Evolutionary conservation across 2,113 vertebrate genomes (phyloP), one percentile per base, ranked within the genome.

Genomic region (Carassius auratus): DNA sequence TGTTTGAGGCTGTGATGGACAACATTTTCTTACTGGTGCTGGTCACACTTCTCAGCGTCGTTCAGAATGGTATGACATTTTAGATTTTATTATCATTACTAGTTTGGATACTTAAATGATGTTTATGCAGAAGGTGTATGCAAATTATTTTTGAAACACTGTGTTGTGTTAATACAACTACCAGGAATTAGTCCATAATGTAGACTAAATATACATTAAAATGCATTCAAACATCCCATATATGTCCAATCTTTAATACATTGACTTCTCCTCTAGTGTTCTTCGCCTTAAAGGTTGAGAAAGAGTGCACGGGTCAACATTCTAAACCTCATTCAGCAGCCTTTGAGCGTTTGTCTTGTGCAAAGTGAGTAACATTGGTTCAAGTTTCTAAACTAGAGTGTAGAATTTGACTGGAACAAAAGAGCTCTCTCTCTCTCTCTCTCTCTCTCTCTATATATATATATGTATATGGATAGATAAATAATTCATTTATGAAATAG

Each of bases 231-330:
- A 4, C 30, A 21, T 30, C 30, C 30, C 30, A 30, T 30, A 45
- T 50, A 30, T n/a, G 57, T 9, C 3, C 3, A 6, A 8, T 12
- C 5, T n/a, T 3, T 77, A 3, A 76, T 30, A 13, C 38, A n/a
- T 6, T 19, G 30, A 7, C 73, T 19, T 85, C 88, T 33, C 83
- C 86, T 90, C 48, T 69, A 99, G 97, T 89, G 1, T 99, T 96
- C 89, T 99, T 99, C 87, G 96, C 97, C 7, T 93, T 93, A 86
- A 98, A 97, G 92, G 94, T 99, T 76, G 97, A 99, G 69, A 95
- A 95, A 23, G 97, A 97, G 89, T 95, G 96, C 92, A 96, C 91
- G 86, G 85, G 66, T 9, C 88, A 92, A 4, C 93, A 93, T 0
- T 81, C 88, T 12, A 93, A 93, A 8, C 68, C 14, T 2, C 10